Conservation (phyloP, 2,797 vertebrate genomes). For the Darevskia nairensis region DNA sequence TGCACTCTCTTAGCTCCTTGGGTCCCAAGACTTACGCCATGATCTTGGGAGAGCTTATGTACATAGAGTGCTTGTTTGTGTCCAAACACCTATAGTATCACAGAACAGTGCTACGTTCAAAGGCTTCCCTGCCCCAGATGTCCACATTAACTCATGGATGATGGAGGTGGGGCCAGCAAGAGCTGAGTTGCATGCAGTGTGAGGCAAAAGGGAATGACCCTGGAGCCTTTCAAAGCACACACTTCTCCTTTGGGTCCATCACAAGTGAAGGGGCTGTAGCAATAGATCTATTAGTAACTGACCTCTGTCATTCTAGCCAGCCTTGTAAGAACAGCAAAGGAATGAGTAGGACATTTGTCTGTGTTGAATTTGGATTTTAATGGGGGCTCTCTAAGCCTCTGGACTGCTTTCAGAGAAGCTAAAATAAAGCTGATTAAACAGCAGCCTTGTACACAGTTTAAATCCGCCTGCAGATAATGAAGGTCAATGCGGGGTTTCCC, state of each 20-base stretch:
- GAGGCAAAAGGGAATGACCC: not conserved
- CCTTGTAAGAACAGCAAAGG: constrained; percentile 9
- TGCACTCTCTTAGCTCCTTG: too few relatives aligned
- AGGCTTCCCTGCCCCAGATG: not conserved
- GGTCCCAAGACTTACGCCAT: not conserved
- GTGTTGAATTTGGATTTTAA: constrained; percentile 46
- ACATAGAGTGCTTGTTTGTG: not conserved
- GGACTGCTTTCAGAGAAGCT: constrained; percentile 49
- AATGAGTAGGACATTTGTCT: constrained; percentile 29
- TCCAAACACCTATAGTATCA: too few relatives aligned
- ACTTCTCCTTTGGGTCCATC: too few relatives aligned
- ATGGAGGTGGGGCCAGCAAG: not conserved
- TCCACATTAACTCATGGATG: not conserved
- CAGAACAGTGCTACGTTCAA: not conserved
- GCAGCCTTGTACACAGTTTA: constrained; percentile 31
- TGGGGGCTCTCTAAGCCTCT: constrained; percentile 27
- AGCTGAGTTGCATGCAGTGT: not conserved
- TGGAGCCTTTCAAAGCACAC: not conserved
- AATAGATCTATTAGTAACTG: not conserved
- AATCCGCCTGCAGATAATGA: constrained; percentile 55
- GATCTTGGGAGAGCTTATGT: not conserved
- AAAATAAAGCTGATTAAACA: constrained; percentile 52
- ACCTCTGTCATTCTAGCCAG: not conserved
- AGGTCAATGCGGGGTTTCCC: constrained; percentile 49
- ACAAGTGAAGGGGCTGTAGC: not conserved